Conservation (phyloP, 2,888 invertebrate genomes). For the Tanytarsus gracilentus region DNA sequence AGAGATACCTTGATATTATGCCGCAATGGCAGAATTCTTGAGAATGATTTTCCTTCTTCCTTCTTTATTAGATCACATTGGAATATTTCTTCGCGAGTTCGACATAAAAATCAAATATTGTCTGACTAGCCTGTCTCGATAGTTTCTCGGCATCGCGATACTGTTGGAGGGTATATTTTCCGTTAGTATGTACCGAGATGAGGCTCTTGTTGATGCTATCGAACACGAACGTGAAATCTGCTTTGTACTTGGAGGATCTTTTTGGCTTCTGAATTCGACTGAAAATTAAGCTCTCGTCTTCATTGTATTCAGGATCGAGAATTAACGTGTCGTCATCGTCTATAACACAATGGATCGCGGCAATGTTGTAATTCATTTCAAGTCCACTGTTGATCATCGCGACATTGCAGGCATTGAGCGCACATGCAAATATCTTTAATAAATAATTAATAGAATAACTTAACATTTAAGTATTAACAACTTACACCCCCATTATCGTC, state of each 20-base stretch:
- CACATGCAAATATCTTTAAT: constrained; percentile 59
- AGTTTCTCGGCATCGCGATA: constrained; percentile 57
- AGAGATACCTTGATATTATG: neutral
- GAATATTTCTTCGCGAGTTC: constrained; percentile 53
- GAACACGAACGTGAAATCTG: constrained; percentile 66
- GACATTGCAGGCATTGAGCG: constrained; percentile 73
- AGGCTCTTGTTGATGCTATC: constrained; percentile 54
- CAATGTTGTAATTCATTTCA: constrained; percentile 73
- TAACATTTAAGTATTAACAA: constrained; percentile 9
- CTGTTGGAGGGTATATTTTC: constrained; percentile 56
- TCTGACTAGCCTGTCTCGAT: constrained; percentile 56
- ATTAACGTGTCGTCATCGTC: constrained; percentile 51
- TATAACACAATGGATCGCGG: constrained; percentile 66
- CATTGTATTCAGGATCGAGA: constrained; percentile 53
- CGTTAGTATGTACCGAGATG: constrained; percentile 59
- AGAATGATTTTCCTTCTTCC: neutral
- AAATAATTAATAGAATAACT: constrained; percentile 11
- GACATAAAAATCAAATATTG: constrained; percentile 66
- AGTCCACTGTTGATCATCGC: constrained; percentile 75
- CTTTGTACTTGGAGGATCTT: constrained; percentile 47
- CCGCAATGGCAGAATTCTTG: neutral
- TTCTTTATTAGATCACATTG: constrained; percentile 27
- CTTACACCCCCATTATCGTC: constrained; percentile 73
- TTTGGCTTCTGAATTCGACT: constrained; percentile 33
- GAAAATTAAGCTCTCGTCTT: constrained; percentile 34